Evolutionary conservation across 2,888 invertebrate genomes (phyloP), one percentile per base, ranked within the genome.

Genomic region (Plebejus argus): DNA sequence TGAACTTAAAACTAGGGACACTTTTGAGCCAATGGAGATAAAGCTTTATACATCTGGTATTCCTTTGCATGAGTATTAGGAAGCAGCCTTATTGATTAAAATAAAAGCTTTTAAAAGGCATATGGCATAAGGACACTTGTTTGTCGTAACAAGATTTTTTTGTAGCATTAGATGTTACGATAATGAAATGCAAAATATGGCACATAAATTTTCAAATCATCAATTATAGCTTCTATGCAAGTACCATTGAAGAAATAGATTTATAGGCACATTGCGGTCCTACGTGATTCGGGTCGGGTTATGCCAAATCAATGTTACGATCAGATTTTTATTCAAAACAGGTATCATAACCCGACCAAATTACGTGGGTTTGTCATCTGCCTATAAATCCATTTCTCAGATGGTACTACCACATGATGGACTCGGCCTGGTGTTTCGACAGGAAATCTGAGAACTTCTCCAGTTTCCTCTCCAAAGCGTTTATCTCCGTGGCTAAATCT

Each of bases 401-500:
- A 76, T 20, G 58, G 28, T 53, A 15, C 88, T 82, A 96, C 95
- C 95, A 96, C 92, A 96, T 93, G 83, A 95, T 95, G 56, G 95
- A 95, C 82, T 95, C 95, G 0, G 95, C 94, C 84, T 95, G 94
- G 79, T 95, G 92, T 84, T 94, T 95, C 82, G 90, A 89, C 81
- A 95, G 83, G 83, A 94, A 91, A 81, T 94, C 93, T 5, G 94
- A 94, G 84, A 94, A 94, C 80, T 87, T 91, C 81, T 94, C 94
- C 78, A 94, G 85, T 87, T 91, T 94, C 81, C 83, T 90, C 89
- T 94, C 94, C 89, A 94, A 94, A 90, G 93, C 89, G 87, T 91
- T 93, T 89, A 94, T 93, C 94, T 94, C 94, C 93, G 91, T 86
- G 79, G 94, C 92, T 91, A 94, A 92, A 86, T 92, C 94, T 94